Evolutionary conservation across 2,797 vertebrate genomes (phyloP).

Genomic region (Acanthurus tractus): DNA sequence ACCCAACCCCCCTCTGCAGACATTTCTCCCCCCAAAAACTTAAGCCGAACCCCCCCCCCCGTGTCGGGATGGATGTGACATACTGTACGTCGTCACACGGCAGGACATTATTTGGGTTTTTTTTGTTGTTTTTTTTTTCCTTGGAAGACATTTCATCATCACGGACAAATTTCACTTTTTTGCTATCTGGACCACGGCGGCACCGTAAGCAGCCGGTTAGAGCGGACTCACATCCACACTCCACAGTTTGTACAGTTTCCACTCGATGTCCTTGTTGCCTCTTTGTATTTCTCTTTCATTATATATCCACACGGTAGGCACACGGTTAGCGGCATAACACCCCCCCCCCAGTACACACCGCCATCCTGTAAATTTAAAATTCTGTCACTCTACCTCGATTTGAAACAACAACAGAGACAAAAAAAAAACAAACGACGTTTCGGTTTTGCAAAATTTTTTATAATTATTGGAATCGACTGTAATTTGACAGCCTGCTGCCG

Average conservation of each 20-base stretch:
- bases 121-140: background rate
- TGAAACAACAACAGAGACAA: constrained; percentile 64
- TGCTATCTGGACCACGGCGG: constrained; percentile 81
- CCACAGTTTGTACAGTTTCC: constrained; percentile 82
- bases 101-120: no score
- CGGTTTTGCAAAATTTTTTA: constrained; percentile 56
- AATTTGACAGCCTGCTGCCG: constrained; percentile 22
- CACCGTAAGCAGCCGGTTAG: constrained; percentile 77
- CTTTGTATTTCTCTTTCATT: constrained; percentile 74
- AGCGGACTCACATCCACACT: constrained; percentile 77
- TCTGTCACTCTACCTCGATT: constrained; percentile 89
- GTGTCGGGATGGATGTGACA: constrained; percentile 85
- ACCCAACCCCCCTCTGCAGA: background rate
- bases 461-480: constrained; percentile 42
- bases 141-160: constrained; percentile 79
- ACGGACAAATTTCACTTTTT: constrained; percentile 49
- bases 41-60: constrained; percentile 62
- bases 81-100: constrained; percentile 73
- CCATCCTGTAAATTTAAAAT: constrained; percentile 45
- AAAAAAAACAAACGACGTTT: constrained; percentile 47
- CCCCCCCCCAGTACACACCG: constrained; percentile 52
- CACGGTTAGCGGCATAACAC: constrained; percentile 58
- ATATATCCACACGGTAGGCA: constrained; percentile 58
- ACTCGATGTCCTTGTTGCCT: constrained; percentile 83
- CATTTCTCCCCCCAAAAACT: constrained; percentile 18